phyloP scores from a whole-genome alignment of 2,888 invertebrate genomes.

The Andrena dorsata region DNA sequence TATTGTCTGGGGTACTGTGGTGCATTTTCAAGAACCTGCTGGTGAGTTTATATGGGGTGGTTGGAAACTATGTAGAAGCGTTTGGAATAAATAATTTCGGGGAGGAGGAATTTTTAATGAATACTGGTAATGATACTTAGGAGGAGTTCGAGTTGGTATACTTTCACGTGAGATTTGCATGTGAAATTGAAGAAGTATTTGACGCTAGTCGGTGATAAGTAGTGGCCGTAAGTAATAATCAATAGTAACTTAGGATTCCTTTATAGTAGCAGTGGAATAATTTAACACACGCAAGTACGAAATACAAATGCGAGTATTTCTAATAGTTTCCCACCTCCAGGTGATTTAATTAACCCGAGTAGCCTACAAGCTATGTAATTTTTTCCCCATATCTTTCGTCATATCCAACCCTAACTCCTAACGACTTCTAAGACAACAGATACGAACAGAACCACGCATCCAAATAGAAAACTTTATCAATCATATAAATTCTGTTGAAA shows the following conservation, averaged over 20 bases:
- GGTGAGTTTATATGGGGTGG: too few relatives aligned
- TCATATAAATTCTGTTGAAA: neutral
- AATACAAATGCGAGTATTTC: neutral
- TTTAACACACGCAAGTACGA: neutral
- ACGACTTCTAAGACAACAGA: too few relatives aligned
- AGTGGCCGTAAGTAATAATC: neutral
- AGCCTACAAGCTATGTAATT: too few relatives aligned
- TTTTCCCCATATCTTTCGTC: too few relatives aligned
- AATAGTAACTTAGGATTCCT: neutral
- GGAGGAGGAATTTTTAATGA: too few relatives aligned
- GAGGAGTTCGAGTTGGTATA: neutral
- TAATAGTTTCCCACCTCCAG: neutral
- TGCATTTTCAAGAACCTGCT: too few relatives aligned
- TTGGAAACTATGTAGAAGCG: too few relatives aligned
- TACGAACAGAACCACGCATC: too few relatives aligned
- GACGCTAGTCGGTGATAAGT: neutral
- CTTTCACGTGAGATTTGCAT: neutral
- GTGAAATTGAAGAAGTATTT: neutral
- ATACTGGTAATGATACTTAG: neutral
- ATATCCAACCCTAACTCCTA: too few relatives aligned
- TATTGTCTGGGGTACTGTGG: too few relatives aligned
- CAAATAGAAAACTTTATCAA: neutral
- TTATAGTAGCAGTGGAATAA: neutral
- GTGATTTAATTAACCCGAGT: too few relatives aligned
- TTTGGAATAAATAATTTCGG: too few relatives aligned